Conservation (phyloP, 2,113 vertebrate species). For the Labeo catla region DNA sequence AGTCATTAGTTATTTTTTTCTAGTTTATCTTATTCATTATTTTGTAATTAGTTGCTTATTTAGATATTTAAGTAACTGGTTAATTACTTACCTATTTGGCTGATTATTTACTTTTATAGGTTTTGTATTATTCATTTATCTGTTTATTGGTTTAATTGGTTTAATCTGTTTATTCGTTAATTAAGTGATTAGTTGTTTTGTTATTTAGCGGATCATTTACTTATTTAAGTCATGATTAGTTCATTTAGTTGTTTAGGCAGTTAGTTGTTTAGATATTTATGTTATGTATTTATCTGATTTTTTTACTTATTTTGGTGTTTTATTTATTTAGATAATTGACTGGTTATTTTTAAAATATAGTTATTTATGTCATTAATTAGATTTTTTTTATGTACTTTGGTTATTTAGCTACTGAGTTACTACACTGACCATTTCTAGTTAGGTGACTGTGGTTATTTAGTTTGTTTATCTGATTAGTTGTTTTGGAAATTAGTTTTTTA, state of each 20-base stretch:
- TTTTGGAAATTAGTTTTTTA: too few species aligned
- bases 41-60: not conserved
- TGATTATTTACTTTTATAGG: not conserved
- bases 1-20: too few species aligned
- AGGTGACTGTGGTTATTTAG: too few species aligned
- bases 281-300: not conserved
- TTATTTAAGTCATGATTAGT: too few species aligned
- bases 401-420: not conserved
- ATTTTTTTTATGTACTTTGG: not conserved
- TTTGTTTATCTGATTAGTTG: too few species aligned
- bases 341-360: not conserved
- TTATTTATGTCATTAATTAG: not conserved
- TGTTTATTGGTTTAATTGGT: too few species aligned
- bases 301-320: not conserved
- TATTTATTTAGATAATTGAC: not conserved
- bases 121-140: not conserved
- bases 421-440: not conserved
- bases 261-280: too few species aligned
- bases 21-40: too few species aligned
- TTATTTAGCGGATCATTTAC: not conserved
- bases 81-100: not conserved
- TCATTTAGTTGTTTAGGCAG: too few species aligned
- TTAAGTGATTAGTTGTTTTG: not conserved
- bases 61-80: not conserved
- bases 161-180: too few species aligned